Percentiles rank a stretch among this genome's conserved stretches.
Evolutionary conservation across 2,797 vertebrate species (phyloP).

Genomic region (Anniella stebbinsi): DNA sequence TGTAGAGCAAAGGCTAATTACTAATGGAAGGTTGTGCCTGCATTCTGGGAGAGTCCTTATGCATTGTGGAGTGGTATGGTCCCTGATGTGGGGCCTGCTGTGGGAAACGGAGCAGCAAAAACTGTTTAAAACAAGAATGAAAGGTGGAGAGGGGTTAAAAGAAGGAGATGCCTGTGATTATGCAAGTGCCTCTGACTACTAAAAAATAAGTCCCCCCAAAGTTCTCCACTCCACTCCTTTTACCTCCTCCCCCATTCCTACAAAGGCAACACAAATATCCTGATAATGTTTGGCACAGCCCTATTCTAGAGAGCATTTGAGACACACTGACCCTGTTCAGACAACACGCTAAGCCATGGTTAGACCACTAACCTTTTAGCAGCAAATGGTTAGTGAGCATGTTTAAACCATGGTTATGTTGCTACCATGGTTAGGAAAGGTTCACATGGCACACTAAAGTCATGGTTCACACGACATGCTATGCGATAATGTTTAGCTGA

Average conservation of each 20-base stretch:
- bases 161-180: not conserved
- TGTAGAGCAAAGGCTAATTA: not conserved
- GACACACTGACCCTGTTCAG: too few relatives aligned
- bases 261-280: not conserved
- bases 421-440: too few relatives aligned
- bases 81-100: not conserved
- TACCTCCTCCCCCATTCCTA: not conserved
- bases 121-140: too few relatives aligned
- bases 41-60: not conserved
- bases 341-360: too few relatives aligned
- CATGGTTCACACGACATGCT: too few relatives aligned
- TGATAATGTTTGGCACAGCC: not conserved
- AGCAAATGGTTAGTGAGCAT: too few relatives aligned
- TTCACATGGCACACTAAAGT: too few relatives aligned
- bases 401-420: too few relatives aligned
- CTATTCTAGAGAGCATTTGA: not conserved
- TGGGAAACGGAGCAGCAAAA: too few relatives aligned
- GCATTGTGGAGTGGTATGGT: not conserved
- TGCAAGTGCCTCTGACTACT: not conserved
- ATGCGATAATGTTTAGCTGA: too few relatives aligned
- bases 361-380: too few relatives aligned
- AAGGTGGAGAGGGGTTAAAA: too few relatives aligned
- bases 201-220: not conserved
- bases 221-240: not conserved
- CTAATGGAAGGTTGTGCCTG: not conserved